Evolutionary conservation across 2,113 vertebrate genomes (phyloP), one percentile per base, ranked within the genome.

Genomic region (Podiceps cristatus): DNA sequence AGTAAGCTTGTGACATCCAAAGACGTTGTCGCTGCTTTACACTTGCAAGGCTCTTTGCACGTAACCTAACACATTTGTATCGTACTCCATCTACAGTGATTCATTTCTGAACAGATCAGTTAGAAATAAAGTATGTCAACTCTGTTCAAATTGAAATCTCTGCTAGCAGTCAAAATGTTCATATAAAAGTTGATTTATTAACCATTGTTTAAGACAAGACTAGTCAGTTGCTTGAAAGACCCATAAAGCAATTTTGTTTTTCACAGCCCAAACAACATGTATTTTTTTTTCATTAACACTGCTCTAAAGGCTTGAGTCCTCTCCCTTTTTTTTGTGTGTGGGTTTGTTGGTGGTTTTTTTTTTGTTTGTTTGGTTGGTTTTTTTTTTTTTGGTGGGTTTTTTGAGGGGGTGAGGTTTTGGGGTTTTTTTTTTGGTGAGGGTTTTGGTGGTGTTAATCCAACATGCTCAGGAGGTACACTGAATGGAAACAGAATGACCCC

Each of bases 51-150:
- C 16, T 67, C 11, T 85, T 67, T 27, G 10, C 18, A 40, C 4
- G 35, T 18, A 45, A 11, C 18, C 74, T 77, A 27, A 11, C 45
- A 24, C 7, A 28, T 24, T 0, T 0, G 4, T 20, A 17, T 7
- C 2, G 18, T 29, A 29, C 10, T 45, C 49, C 66, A 3, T 37
- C 52, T 73, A 25, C 19, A 28, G 13, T 3, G 5, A 55, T 9
- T 42, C 8, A 56, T 69, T 77, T 45, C 55, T 52, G 63, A 77
- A 42, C 9, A 82, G 33, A 63, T 37, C 33, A 60, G 25, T 29
- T 71, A 16, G 24, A 90, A 91, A 40, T 7, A 80, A 84, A 82
- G 11, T 27, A 33, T 73, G 19, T 8, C 27, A 28, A 5, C 4
- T 7, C 8, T 28, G 40, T n/a, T 66, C 27, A 85, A 53, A 52